Conservation (phyloP, 30 jellyfish, hydroid and myxozoan species). For the Pseudorhiza aurosa region DNA sequence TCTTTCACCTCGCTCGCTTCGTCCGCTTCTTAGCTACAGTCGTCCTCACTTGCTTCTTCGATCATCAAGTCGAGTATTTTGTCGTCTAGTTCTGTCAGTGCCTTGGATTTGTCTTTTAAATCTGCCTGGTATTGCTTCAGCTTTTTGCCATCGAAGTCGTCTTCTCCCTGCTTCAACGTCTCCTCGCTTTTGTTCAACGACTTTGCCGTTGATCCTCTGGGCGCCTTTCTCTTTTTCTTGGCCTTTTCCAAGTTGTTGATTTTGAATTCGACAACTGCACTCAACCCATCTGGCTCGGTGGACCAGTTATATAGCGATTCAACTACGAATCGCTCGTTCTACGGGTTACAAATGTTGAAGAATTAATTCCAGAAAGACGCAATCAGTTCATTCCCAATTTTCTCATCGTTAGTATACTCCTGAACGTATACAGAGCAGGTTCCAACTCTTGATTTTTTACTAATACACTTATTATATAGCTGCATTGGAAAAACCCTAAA, state of each 20-base stretch:
- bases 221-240: slow-evolving; percentile 5
- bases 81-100: slow-evolving; percentile 1
- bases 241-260: slow-evolving; percentile 1
- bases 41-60: slow-evolving; percentile 1
- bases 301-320: slow-evolving; percentile 8
- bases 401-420: too few relatives aligned
- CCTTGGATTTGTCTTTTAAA: slow-evolving; percentile 10
- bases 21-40: slow-evolving; percentile 26
- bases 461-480: too few relatives aligned
- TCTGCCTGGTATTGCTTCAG: slow-evolving; percentile 19
- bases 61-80: background rate
- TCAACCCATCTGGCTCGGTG: slow-evolving; percentile 28
- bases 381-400: too few relatives aligned
- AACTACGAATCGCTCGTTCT: background rate
- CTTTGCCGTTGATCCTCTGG: slow-evolving; percentile 10
- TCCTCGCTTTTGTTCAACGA: slow-evolving; percentile 10
- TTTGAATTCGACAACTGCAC: background rate
- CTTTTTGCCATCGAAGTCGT: background rate
- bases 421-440: too few relatives aligned
- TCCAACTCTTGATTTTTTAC: too few relatives aligned
- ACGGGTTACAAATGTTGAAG: too few relatives aligned
- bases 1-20: slow-evolving; percentile 33
- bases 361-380: too few relatives aligned
- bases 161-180: background rate
- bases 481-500: too few relatives aligned